Base-by-base conservation (phyloP, 2,888 invertebrate genomes). In the Lumbricus terrestris region DNA sequence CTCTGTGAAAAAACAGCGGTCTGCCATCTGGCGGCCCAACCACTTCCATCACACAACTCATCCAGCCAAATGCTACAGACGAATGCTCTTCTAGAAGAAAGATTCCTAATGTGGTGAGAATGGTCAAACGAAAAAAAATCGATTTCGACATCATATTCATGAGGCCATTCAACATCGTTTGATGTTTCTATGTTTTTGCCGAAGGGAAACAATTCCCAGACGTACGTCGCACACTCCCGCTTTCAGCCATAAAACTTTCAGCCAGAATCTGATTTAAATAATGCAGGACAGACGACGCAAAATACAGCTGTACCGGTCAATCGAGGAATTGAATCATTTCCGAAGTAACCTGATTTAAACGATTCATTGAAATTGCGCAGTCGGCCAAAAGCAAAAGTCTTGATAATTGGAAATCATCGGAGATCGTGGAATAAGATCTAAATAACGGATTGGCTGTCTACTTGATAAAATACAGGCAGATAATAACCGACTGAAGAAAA, bases 91-190 rank as follows among this genome's bases (percentile, higher is more conserved):
- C n/a, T n/a, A n/a, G 69, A 69, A 69, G 69, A n/a, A 69, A 69
- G 13, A n/a, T n/a, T n/a, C 29, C 69, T 69, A n/a, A 23, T 47
- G 23, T 40, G 40, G 23, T 23, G 3, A 47, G n/a, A 69, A n/a
- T 69, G 69, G 69, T 69, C 29, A n/a, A 69, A 69, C 11, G n/a
- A n/a, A 13, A n/a, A 13, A 69, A 69, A 69, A 69, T 69, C n/a
- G 13, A n/a, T n/a, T 69, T 69, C 69, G 3, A n/a, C 69, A n/a
- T 69, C 69, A 1, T 69, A 69, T 69, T 29, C 29, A 69, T 69
- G n/a, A 69, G 69, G 69, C n/a, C 69, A n/a, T 69, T 69, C n/a
- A 69, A 69, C 69, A n/a, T 69, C 69, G n/a, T 69, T 69, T n/a
- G 11, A 69, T 69, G 29, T 69, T 69, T n/a, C 69, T 69, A 69